A percentile compares a stretch with the other conserved stretches of the same genome.
These are phyloP conservation scores for Chlamydotis undulata DNA, from an alignment of 2,113 vertebrate species.

Conservation along the genomic window DNA sequence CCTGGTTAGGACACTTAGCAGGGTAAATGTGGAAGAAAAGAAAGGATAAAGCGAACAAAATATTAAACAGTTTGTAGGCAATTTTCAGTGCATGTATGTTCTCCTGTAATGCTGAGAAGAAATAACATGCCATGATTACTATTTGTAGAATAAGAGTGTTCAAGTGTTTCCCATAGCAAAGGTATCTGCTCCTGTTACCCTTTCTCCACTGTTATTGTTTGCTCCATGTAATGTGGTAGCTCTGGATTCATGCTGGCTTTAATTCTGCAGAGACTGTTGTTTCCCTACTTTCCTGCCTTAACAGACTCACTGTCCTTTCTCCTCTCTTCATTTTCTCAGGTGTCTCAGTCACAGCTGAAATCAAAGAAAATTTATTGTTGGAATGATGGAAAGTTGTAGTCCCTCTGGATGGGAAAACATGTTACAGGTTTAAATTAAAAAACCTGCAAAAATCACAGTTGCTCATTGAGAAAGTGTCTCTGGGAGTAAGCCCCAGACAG, in stretches of 20 bases:
- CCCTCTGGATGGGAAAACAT: background rate
- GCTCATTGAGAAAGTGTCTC: background rate
- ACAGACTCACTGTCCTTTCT: background rate
- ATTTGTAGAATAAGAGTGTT: background rate
- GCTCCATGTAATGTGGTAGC: background rate
- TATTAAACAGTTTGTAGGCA: background rate
- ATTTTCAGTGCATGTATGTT: background rate
- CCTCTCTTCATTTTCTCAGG: background rate
- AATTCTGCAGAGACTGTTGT: background rate
- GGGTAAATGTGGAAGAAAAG: background rate
- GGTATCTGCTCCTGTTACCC: background rate
- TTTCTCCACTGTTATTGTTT: background rate
- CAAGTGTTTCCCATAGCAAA: background rate
- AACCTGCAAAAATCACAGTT: background rate
- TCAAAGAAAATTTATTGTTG: background rate
- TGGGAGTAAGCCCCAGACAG: background rate
- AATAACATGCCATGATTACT: background rate
- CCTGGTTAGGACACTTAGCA: background rate
- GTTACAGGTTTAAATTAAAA: background rate
- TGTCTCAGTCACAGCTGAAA: background rate
- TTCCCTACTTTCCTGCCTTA: background rate
- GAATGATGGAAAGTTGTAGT: background rate
- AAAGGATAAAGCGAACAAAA: constrained; percentile 1
- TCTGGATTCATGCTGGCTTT: background rate
- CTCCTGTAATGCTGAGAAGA: background rate